Evolutionary conservation across 2,113 vertebrate genomes (phyloP).

Genomic region (Garra rufa): DNA sequence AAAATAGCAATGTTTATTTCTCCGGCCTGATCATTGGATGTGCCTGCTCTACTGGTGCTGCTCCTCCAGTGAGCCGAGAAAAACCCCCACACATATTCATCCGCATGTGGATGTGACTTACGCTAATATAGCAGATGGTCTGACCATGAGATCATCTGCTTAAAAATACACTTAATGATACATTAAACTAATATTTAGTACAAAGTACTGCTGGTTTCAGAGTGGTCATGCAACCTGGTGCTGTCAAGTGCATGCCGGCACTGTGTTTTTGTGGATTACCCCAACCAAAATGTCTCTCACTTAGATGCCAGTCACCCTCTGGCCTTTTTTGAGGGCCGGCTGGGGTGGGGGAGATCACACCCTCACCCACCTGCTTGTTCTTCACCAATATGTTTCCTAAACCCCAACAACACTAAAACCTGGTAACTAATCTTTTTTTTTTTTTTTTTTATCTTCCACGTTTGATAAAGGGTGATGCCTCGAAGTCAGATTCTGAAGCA

Average conservation of each 20-base stretch:
- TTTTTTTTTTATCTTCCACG: constrained; percentile 29
- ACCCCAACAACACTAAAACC: not conserved
- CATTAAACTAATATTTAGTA: constrained; percentile 40
- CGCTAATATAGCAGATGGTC: constrained; percentile 55
- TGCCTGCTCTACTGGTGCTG: constrained; percentile 39
- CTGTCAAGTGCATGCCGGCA: constrained; percentile 52
- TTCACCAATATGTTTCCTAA: constrained; percentile 2
- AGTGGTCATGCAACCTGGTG: constrained; percentile 49
- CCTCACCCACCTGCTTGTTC: constrained; percentile 9
- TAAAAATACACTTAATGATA: constrained; percentile 48
- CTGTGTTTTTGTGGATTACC: constrained; percentile 18
- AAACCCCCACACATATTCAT: constrained; percentile 39
- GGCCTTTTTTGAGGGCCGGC: constrained; percentile 43
- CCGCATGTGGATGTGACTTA: constrained; percentile 52
- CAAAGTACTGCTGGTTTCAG: constrained; percentile 47
- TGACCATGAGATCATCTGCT: constrained; percentile 55
- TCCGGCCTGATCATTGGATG: constrained; percentile 48
- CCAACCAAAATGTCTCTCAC: constrained; percentile 31
- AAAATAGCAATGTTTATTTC: constrained; percentile 61
- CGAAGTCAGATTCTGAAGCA: constrained; percentile 87
- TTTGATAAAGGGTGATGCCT: constrained; percentile 85
- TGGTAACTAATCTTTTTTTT: constrained; percentile 26
- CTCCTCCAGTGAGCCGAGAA: constrained; percentile 33
- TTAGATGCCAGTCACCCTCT: constrained; percentile 47
- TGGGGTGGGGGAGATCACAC: constrained; percentile 40